Percentiles rank a stretch among this genome's conserved stretches.
Conservation (phyloP, 2,888 invertebrate genomes). For the Perdita meconis region DNA sequence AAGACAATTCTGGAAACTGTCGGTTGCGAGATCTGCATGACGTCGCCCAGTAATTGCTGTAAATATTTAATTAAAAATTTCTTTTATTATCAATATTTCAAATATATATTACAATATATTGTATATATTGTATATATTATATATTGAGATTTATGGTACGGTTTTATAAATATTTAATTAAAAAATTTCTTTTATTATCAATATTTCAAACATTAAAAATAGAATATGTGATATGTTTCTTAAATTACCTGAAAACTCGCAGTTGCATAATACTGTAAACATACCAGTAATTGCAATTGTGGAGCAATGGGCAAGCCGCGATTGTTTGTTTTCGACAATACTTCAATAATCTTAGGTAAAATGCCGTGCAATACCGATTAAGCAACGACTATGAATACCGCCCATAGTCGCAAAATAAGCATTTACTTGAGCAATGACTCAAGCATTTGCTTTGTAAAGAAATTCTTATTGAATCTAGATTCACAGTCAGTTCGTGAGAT, state of each 20-base stretch:
- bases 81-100: neutral
- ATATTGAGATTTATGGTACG: too few species aligned
- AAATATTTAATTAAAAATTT: neutral
- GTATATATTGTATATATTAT: too few species aligned
- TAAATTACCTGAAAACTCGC: neutral
- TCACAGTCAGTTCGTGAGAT: too few species aligned
- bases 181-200: too few species aligned
- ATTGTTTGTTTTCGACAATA: neutral
- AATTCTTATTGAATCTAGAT: too few species aligned
- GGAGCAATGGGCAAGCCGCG: neutral
- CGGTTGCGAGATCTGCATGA: neutral
- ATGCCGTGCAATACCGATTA: conserved; percentile 1
- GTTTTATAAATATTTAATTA: too few species aligned
- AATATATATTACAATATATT: neutral
- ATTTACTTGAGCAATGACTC: too few species aligned
- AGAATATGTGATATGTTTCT: too few species aligned
- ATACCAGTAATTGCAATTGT: neutral
- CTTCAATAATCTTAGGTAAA: neutral
- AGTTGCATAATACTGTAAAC: neutral
- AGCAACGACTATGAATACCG: too few species aligned
- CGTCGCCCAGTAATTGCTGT: neutral
- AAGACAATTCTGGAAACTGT: neutral
- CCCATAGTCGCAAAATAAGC: too few species aligned
- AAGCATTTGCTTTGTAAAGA: too few species aligned
- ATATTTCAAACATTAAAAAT: too few species aligned